Evolutionary conservation across 1,140 invertebrate genomes (phyloP).

Genomic region (Paraescarpia echinospica): DNA sequence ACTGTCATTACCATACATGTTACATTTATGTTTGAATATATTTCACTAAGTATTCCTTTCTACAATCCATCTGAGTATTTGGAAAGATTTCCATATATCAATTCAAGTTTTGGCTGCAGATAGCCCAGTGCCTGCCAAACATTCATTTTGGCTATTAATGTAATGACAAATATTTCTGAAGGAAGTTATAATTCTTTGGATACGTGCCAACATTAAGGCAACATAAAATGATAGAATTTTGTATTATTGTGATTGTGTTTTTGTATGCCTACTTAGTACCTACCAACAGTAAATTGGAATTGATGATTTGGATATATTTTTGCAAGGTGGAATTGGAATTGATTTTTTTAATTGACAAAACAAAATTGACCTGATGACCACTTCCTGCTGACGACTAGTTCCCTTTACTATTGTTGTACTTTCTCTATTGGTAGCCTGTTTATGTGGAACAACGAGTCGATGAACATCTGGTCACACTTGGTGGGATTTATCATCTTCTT

Average conservation of each 20-base stretch:
- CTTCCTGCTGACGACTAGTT: too few relatives aligned
- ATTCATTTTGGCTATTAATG: not conserved
- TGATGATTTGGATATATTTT: too few relatives aligned
- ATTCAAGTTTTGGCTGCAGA: conserved; percentile 43
- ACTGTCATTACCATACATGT: too few relatives aligned
- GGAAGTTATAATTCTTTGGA: not conserved
- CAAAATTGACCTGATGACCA: too few relatives aligned
- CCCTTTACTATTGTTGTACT: not conserved
- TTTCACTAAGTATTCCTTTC: too few relatives aligned
- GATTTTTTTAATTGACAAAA: too few relatives aligned
- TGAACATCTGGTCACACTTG: conserved; percentile 96
- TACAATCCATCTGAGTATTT: not conserved
- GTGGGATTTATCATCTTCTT: conserved; percentile 88
- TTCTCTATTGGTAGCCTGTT: conserved; percentile 70
- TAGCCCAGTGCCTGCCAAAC: not conserved
- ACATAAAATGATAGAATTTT: not conserved
- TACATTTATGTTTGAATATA: too few relatives aligned
- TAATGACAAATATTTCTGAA: not conserved
- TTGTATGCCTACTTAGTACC: too few relatives aligned
- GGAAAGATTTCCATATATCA: conserved; percentile 8
- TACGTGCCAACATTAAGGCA: not conserved
- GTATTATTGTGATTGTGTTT: not conserved
- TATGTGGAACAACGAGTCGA: conserved; percentile 95
- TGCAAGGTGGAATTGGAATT: too few relatives aligned
- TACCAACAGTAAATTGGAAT: too few relatives aligned